phyloP scores from a whole-genome alignment of 2,888 invertebrate genomes.

The Latrodectus hesperus region DNA sequence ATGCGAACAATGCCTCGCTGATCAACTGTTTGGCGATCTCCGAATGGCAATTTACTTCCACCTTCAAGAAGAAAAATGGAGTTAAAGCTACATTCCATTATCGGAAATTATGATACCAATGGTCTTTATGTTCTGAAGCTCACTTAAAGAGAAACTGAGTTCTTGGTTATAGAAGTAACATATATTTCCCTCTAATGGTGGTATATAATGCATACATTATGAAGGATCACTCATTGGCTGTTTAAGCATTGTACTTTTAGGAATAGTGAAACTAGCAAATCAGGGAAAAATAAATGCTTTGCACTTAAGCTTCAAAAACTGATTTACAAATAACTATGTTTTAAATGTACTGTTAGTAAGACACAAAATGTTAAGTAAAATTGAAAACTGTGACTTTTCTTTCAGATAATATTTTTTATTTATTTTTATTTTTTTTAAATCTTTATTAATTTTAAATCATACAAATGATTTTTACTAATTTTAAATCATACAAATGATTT shows the following conservation, averaged over 20 bases:
- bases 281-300: no score
- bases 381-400: no score
- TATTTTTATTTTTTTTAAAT: no score
- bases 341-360: no score
- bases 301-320: no score
- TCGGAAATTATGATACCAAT: slow-evolving; percentile 1
- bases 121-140: not conserved
- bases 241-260: not conserved
- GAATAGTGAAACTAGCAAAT: not conserved
- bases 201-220: not conserved
- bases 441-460: no score
- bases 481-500: no score
- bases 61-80: slow-evolving; percentile 30
- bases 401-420: no score
- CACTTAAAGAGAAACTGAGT: not conserved
- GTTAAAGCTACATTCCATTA: not conserved
- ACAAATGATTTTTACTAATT: no score
- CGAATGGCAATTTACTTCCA: slow-evolving; percentile 62
- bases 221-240: not conserved
- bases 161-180: not conserved
- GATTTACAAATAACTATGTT: no score
- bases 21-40: slow-evolving; percentile 66
- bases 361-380: no score
- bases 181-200: not conserved
- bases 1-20: slow-evolving; percentile 63